Conservation (phyloP, 2,888 invertebrate species). For the Eilema sororculum region DNA sequence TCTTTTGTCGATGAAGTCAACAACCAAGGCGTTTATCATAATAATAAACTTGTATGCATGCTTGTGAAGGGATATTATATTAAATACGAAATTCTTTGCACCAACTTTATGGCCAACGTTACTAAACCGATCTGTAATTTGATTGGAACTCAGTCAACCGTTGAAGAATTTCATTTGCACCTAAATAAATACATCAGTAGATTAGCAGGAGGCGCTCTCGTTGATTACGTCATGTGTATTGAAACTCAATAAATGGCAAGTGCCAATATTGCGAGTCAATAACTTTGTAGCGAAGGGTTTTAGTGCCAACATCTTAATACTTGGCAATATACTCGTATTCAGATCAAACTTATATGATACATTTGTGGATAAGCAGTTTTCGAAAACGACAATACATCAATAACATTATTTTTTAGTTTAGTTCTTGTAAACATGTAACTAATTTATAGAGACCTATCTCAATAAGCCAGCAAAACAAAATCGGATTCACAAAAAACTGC, state of each 20-base stretch:
- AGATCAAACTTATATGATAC: background rate
- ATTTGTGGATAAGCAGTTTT: no score
- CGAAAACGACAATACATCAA: no score
- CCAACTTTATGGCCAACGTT: conserved; percentile 25
- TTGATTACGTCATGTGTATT: conserved; percentile 12
- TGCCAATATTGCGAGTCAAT: conserved; percentile 3
- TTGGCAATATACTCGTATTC: background rate
- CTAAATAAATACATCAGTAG: conserved; percentile 44
- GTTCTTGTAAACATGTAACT: no score
- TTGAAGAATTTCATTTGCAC: conserved; percentile 47
- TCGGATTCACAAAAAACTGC: background rate
- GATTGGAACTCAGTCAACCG: conserved; percentile 45
- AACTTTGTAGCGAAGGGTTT: background rate
- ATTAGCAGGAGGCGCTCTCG: conserved; percentile 29
- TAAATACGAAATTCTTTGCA: no score
- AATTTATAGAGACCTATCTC: no score
- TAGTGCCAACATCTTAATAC: background rate
- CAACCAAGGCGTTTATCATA: no score
- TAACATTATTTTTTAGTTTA: no score
- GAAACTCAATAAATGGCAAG: conserved; percentile 9
- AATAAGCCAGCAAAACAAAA: no score
- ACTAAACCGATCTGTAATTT: conserved; percentile 48
- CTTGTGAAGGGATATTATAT: no score
- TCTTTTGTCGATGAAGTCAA: no score
- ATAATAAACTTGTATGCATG: no score